phyloP scores from a whole-genome alignment of 2,888 invertebrate genomes.

The Nesidiocoris tenuis region DNA sequence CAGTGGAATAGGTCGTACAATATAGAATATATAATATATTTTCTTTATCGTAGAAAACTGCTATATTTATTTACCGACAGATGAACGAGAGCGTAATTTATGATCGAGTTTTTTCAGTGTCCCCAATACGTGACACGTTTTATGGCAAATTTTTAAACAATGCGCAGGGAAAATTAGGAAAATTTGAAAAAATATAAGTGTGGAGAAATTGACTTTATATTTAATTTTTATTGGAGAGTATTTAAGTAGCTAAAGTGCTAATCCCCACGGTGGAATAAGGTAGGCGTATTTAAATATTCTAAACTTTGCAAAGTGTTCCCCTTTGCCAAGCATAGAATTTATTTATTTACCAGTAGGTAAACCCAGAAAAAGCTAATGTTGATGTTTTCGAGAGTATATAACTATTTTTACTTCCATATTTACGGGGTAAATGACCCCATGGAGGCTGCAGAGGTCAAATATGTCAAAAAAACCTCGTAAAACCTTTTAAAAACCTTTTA shows the following conservation, averaged over 20 bases:
- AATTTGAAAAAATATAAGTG: conserved; percentile 8
- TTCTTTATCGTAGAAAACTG: conserved; percentile 46
- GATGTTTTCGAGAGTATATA: too few species aligned
- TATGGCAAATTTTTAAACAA: conserved; percentile 22
- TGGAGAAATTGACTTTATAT: conserved; percentile 1
- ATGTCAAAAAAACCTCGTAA: too few species aligned
- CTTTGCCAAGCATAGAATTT: not conserved
- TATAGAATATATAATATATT: conserved; percentile 44
- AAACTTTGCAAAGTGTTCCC: not conserved
- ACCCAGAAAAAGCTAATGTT: too few species aligned
- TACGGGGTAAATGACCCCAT: too few species aligned
- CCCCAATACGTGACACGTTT: conserved; percentile 12
- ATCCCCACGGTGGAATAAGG: conserved; percentile 1
- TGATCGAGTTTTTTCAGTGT: conserved; percentile 43
- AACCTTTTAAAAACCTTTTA: too few species aligned
- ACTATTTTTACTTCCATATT: too few species aligned
- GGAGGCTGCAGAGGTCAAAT: too few species aligned
- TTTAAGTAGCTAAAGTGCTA: not conserved
- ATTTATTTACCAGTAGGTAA: too few species aligned
- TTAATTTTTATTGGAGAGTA: not conserved
- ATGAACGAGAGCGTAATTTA: conserved; percentile 39
- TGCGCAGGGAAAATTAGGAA: not conserved
- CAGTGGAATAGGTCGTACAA: conserved; percentile 13
- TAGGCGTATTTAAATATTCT: not conserved
- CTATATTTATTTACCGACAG: conserved; percentile 35